These are phyloP conservation scores for Solea senegalensis DNA, from an alignment of 2,113 vertebrate genomes.

Conservation along the genomic window DNA sequence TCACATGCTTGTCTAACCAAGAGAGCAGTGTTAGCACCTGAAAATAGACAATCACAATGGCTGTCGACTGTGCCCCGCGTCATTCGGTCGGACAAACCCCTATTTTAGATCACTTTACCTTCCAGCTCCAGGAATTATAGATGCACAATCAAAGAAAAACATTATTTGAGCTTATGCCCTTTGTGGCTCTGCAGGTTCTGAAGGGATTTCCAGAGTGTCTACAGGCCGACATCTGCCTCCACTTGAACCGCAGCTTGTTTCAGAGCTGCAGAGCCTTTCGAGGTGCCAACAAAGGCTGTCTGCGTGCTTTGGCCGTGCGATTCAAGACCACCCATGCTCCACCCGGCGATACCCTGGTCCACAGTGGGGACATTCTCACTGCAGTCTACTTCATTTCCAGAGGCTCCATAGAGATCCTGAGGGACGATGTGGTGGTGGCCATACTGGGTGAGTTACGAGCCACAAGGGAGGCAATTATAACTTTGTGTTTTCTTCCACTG, in stretches of 20 bases:
- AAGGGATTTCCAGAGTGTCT: slow-evolving; percentile 98
- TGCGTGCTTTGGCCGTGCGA: slow-evolving; percentile 93
- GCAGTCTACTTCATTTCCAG: slow-evolving; percentile 98
- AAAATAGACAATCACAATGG: slow-evolving; percentile 10
- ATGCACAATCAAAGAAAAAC: background rate
- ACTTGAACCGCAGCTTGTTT: slow-evolving; percentile 92
- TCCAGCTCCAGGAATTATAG: background rate
- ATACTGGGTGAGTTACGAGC: slow-evolving; percentile 87
- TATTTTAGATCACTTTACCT: no score
- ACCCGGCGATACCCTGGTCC: slow-evolving; percentile 94
- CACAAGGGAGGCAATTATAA: background rate
- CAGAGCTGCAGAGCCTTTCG: slow-evolving; percentile 94
- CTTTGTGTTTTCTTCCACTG: background rate
- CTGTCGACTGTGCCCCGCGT: no score
- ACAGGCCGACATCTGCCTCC: slow-evolving; percentile 98
- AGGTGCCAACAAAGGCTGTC: slow-evolving; percentile 95
- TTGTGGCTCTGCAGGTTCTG: slow-evolving; percentile 84
- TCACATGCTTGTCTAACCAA: no score
- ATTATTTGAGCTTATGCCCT: background rate
- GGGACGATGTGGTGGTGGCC: slow-evolving; percentile 94
- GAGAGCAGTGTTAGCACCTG: slow-evolving; percentile 33
- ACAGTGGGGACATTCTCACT: slow-evolving; percentile 94
- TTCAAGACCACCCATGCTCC: slow-evolving; percentile 96
- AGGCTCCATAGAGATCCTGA: slow-evolving; percentile 96
- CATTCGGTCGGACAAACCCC: slow-evolving; percentile 6